phyloP scores from a whole-genome alignment of 1,140 invertebrate genomes.

The Pseudoatta argentina region DNA sequence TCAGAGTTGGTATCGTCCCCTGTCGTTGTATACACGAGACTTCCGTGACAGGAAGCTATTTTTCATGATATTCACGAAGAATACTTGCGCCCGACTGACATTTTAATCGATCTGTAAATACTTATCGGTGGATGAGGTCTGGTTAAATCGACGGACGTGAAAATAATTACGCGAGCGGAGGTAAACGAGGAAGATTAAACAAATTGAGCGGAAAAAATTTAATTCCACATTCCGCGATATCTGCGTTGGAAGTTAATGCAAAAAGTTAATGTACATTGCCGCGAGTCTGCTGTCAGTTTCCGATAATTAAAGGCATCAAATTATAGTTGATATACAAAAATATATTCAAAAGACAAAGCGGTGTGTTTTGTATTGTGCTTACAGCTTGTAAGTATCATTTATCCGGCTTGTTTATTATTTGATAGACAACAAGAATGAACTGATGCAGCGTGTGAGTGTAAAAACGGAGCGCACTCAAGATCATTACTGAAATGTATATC shows the following conservation, averaged over 20 bases:
- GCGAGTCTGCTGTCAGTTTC: not conserved
- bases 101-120: constrained; percentile 83
- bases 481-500: constrained; percentile 38
- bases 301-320: constrained; percentile 19
- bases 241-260: constrained; percentile 17
- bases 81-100: constrained; percentile 79
- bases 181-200: constrained; percentile 26
- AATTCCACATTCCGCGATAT: not conserved
- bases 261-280: not conserved
- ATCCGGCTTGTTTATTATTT: too few relatives aligned
- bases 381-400: too few relatives aligned
- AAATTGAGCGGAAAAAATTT: constrained; percentile 19
- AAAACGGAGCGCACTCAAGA: not conserved
- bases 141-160: constrained; percentile 61
- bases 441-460: too few relatives aligned
- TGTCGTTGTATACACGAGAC: constrained; percentile 74
- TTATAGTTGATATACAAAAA: not conserved
- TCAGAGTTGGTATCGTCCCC: constrained; percentile 78
- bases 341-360: too few relatives aligned
- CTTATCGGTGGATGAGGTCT: constrained; percentile 53
- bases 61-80: constrained; percentile 78
- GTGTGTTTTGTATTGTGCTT: too few relatives aligned
- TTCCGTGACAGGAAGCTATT: constrained; percentile 81
- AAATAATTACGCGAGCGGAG: constrained; percentile 40
- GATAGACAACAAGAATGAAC: too few relatives aligned